Base-by-base conservation (phyloP, 2,797 vertebrate species). In the Acrocephalus scirpaceus region DNA sequence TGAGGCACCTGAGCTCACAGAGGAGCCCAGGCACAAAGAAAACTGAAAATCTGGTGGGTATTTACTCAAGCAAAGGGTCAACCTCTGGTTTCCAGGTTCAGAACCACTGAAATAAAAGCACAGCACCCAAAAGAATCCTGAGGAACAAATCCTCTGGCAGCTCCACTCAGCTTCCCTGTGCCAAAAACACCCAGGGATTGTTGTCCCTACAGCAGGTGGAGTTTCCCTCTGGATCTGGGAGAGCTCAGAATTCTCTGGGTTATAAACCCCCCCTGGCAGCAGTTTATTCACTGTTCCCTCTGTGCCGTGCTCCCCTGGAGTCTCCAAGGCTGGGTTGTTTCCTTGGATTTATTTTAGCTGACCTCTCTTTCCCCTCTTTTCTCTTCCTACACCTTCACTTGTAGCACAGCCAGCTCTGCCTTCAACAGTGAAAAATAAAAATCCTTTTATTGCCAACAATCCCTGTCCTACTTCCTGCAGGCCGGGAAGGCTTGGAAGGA, bases 181-280 rank as follows among this genome's bases (percentile, higher is more conserved):
- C 7, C 58, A 42, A 11, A 51, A 42, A 0, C 54, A 48, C 22
- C 3, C 77, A 14, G 66, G 73, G 42, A 27, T 7, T 4, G 45
- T 0, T n/a, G 44, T 51, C 44, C 60, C 73, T 19, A 10, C 66
- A 77, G 48, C 76, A 53, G 40, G 15, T 16, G 1, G 1, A 36
- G 34, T n/a, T 57, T 44, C 27, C 26, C 38, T 51, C 38, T 11
- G 75, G 18, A 8, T 70, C 38, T 20, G 17, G 70, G n/a, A 71
- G 20, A 85, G 67, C 85, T 56, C 53, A 82, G 51, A 50, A 42
- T 64, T 20, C 66, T 87, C 64, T 2, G 34, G 17, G 20, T 72
- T 16, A 32, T 13, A 38, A n/a, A 69, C 42, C 9, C 13, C 6
- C 42, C 2, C 8, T 0, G 2, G 20, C 42, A 60, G 3, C 42